Evolutionary conservation across 2,888 invertebrate species (phyloP), one percentile per base, ranked within the genome.

Genomic region (Ganaspis brasiliensis): DNA sequence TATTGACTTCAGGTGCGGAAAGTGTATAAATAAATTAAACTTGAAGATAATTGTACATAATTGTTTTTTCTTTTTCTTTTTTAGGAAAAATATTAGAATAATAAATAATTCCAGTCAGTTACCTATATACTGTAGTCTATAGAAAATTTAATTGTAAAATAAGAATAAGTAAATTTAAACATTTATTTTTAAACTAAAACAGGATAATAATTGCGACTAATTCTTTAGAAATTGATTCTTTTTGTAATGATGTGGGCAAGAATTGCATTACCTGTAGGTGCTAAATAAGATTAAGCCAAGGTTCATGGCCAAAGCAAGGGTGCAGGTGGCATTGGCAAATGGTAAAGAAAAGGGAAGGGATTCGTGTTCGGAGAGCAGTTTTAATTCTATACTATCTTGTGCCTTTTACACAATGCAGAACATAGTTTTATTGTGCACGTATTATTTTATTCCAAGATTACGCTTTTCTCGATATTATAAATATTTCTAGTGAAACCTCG

Each of bases 401-500:
- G 10, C 19, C 37, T 37, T 31, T 31, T n/a, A n/a, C 24, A 21
- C n/a, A n/a, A 24, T 40, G 40, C n/a, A 8, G 10, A 19, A 2
- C n/a, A 45, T 0, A 67, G n/a, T 67, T 67, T n/a, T 21, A 45
- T n/a, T 14, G 31, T 31, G 6, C 31, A 31, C 6, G 31, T 6
- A n/a, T n/a, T n/a, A n/a, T n/a, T n/a, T n/a, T n/a, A n/a, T n/a
- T n/a, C n/a, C n/a, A n/a, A n/a, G n/a, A 31, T 31, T 31, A 31
- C 31, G 31, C 31, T 31, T 31, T 31, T 31, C 31, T 45, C 21
- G 24, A 21, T 40, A 75, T 78, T 77, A 77, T 81, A 79, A 81
- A 79, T 79, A 82, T 82, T 81, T 82, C 82, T 72, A 77, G 75
- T 77, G 73, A 79, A 81, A 81, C 81, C 77, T 81, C 82, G 77